Evolutionary conservation across 2,797 vertebrate species (phyloP).

Genomic region (Anisognathus igniventris): DNA sequence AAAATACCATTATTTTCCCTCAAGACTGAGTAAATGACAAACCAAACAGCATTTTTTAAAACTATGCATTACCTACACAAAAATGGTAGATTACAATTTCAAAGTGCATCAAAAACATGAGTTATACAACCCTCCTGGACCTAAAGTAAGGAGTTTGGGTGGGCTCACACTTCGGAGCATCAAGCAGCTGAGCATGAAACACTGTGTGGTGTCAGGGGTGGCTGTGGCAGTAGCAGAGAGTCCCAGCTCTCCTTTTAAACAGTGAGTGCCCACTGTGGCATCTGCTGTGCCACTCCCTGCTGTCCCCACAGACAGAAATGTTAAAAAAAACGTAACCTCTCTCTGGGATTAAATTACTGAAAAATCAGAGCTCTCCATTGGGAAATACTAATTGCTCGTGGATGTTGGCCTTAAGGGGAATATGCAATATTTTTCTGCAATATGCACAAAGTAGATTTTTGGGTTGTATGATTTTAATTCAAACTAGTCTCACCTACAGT

Average conservation of each 20-base stretch:
- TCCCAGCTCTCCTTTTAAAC: background rate
- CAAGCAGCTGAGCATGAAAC: background rate
- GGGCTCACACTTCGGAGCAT: background rate
- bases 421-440: background rate
- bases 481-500: background rate
- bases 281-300: background rate
- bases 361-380: background rate
- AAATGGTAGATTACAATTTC: background rate
- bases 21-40: background rate
- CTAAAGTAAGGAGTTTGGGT: background rate
- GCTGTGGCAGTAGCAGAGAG: background rate
- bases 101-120: background rate
- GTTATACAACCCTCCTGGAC: background rate
- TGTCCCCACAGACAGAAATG: background rate
- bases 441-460: background rate
- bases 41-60: background rate
- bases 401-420: background rate
- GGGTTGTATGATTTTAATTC: background rate
- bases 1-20: background rate
- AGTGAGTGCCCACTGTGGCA: too few relatives aligned
- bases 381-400: background rate
- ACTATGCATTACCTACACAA: background rate
- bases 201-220: rapidly evolving
- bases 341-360: background rate
- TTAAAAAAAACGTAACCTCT: background rate